Base-by-base conservation (phyloP, 2,888 invertebrate genomes). In the Marasmarcha lunaedactyla region DNA sequence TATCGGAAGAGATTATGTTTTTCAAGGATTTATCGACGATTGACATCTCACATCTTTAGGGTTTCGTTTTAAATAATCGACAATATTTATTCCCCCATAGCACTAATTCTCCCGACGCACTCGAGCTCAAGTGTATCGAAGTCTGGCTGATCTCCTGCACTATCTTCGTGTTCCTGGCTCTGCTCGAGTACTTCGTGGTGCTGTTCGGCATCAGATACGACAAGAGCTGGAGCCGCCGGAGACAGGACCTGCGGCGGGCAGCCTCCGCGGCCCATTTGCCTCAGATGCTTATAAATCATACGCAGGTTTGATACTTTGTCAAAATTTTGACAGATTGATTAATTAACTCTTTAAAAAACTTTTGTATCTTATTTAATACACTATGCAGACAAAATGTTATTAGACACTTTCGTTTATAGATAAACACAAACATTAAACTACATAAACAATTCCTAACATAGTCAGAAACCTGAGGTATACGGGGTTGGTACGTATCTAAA, bases 101-200 rank as follows among this genome's bases (percentile, higher is more conserved):
- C 60, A 87, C 88, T 62, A 88, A 88, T 63, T 88, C 88, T 15
- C 88, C 88, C 15, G 87, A 87, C 53, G 87, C 88, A 1, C 65
- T 88, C 40, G 87, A 88, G 60, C 62, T 88, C 42, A 88, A 88
- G 57, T 88, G 87, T 61, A 87, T 88, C 50, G 88, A 88, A 59
- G 88, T 88, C 48, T 88, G 88, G 88, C 71, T 88, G 58, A 87
- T 88, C 61, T 87, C 87, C 34, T 88, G 88, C 71, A 88, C 88
- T 35, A 65, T 88, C 52, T 88, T 88, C 66, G 88, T 88, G 46
- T 88, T 88, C 64, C 72, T 87, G 50, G 87, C 88, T 1, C 64
- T 88, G 38, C 71, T 88, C 55, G 88, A 88, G 61, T 88, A 88
- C 63, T 88, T 88, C 56, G 85, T 88, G 49, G 88, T 88, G 44